Percentiles rank a stretch among this genome's conserved stretches.
Conservation (phyloP, 2,888 invertebrate genomes). For the Sphaerophoria rueppellii region DNA sequence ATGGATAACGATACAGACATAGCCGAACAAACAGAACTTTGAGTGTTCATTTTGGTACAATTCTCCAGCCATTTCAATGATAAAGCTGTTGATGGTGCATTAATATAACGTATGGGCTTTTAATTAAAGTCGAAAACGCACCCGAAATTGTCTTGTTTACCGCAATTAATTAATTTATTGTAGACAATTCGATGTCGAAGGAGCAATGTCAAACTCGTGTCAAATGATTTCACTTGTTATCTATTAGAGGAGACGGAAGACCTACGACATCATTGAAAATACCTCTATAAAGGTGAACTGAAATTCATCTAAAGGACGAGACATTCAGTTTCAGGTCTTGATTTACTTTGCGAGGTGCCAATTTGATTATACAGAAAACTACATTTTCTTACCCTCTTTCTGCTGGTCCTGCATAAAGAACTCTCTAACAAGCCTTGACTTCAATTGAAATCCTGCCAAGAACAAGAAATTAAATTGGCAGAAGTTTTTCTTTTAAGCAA, state of each 20-base stretch:
- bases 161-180: conserved; percentile 31
- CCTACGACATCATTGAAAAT: not conserved
- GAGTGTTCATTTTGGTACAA: not conserved
- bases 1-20: conserved; percentile 29
- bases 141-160: conserved; percentile 38
- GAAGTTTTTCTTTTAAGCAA: conserved; percentile 53
- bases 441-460: conserved; percentile 61
- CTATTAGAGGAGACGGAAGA: not conserved
- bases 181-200: conserved; percentile 19
- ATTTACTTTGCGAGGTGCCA: conserved; percentile 8
- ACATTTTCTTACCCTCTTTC: not conserved
- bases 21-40: no score
- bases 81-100: conserved; percentile 51
- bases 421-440: conserved; percentile 40
- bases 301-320: not conserved
- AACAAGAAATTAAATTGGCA: conserved; percentile 58
- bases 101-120: conserved; percentile 54
- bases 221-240: conserved; percentile 29
- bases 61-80: conserved; percentile 30
- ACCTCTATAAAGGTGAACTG: not conserved
- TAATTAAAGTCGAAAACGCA: conserved; percentile 46
- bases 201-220: conserved; percentile 7
- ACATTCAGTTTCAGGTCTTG: not conserved
- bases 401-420: conserved; percentile 22
- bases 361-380: conserved; percentile 18